Evolutionary conservation across 2,113 vertebrate genomes (phyloP), one percentile per base, ranked within the genome.

Genomic region (Tychaedon coryphoeus): DNA sequence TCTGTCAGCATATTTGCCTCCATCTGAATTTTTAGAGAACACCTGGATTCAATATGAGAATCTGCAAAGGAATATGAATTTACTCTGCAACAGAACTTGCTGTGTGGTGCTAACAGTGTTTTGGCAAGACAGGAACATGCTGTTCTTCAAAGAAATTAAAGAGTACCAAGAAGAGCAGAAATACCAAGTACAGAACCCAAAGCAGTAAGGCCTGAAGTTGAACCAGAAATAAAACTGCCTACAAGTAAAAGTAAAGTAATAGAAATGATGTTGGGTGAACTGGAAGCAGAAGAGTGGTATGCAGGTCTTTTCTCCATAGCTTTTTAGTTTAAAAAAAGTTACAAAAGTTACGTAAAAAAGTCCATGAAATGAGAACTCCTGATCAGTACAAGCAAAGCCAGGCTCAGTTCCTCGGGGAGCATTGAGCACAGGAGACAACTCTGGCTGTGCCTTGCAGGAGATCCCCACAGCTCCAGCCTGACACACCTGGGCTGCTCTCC

Each of bases 41-140:
- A 96, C 83, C 86, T 94, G 86, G 94, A 86, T 86, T 86, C 60
- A 88, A 88, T 86, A 92, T 28, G 62, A 90, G 62, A 58, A 80
- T 66, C 72, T 67, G 24, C 69, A 80, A 9, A 47, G 65, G 67
- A 96, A 88, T 83, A 83, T 24, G 71, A 70, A 76, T 67, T 93
- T 73, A 60, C 60, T 70, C 58, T 64, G 20, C 60, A 67, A 15
- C 31, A 90, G 67, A 88, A 92, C 43, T 74, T 60, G 67, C 79
- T 77, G 19, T 3, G 1, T 23, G 26, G 29, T 69, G 53, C 70
- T 61, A 78, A 71, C 83, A 78, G 90, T 53, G 20, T 66, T 91
- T 67, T 81, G 79, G 87, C 71, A 80, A 58, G 64, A 78, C 47
- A 70, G 23, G 45, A 82, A 73, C 34, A 65, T 14, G 45, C 23